Base-by-base conservation (phyloP, 2,888 invertebrate species). In the Carterocephalus palaemon region DNA sequence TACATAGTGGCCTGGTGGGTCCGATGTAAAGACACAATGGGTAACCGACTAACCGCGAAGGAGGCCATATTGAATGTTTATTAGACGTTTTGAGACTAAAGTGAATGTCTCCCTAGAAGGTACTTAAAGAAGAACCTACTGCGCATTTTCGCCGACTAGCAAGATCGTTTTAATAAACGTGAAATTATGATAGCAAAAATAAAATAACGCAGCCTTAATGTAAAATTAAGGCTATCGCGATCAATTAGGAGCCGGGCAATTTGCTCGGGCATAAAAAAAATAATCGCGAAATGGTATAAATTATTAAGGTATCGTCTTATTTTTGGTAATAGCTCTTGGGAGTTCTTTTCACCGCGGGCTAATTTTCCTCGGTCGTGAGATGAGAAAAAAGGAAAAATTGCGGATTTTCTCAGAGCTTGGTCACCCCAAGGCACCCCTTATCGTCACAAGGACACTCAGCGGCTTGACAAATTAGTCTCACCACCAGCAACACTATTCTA, bases 401-500 rank as follows among this genome's bases (percentile, higher is more conserved):
- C 24, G 8, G 13, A 12, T 41, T 42, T 42, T 34, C 34, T 34
- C 33, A n/a, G 15, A 3, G n/a, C 23, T 33, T 45, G 43, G 48
- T 46, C 50, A 50, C 49, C 47, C 37, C 45, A 17, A 24, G 37
- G 29, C 38, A 48, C 32, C 36, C 43, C 45, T 50, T 52, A 52
- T 52, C 47, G 43, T 10, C 20, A 51, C 50, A 46, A 54, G 45
- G 41, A 24, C 31, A 42, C 50, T 52, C 50, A 31, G 43, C 36
- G 34, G 17, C 42, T 47, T 47, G 47, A 48, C 46, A 52, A 52
- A 52, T 51, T 52, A 49, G 47, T 43, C 38, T 34, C 26, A 24
- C 34, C 42, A 38, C 7, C 28, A 31, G 17, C 24, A 8, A 22
- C 28, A 33, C 31, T 26, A 32, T 46, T 31, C 4, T 26, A 5